These are phyloP conservation scores for Halictus ligatus DNA, from an alignment of 2,888 invertebrate genomes.

Conservation along the genomic window DNA sequence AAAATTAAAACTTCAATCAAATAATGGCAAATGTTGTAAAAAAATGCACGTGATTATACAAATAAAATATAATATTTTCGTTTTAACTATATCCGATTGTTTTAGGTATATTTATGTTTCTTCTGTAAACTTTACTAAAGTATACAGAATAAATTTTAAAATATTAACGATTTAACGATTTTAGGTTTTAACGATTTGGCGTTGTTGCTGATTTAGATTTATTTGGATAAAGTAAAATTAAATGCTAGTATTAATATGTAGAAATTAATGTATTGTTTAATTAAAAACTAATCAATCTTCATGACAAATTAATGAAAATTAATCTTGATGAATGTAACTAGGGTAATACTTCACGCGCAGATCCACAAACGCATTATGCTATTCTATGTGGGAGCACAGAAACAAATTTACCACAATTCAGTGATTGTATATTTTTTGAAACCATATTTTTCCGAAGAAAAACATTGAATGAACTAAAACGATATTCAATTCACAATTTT, in stretches of 20 bases:
- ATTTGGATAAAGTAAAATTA: not conserved
- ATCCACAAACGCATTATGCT: too few relatives aligned
- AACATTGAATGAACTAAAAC: not conserved
- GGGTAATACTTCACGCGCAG: not conserved
- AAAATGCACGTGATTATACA: not conserved
- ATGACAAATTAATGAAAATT: not conserved
- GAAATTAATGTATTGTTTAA: too few relatives aligned
- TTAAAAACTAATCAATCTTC: too few relatives aligned
- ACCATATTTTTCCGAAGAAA: not conserved
- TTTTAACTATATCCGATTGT: not conserved
- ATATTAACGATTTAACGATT: too few relatives aligned
- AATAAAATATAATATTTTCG: not conserved
- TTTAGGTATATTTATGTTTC: not conserved
- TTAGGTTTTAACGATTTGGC: too few relatives aligned
- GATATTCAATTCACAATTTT: not conserved
- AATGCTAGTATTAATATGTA: too few relatives aligned
- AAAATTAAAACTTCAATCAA: not conserved
- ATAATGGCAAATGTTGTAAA: not conserved
- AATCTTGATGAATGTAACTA: not conserved
- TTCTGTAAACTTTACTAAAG: too few relatives aligned
- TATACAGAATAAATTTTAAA: too few relatives aligned
- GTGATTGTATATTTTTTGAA: not conserved
- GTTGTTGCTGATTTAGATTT: not conserved
- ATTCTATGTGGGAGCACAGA: not conserved
- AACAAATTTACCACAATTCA: not conserved